Conservation (phyloP, 1,140 invertebrate genomes). For the Diorhabda sublineata region DNA sequence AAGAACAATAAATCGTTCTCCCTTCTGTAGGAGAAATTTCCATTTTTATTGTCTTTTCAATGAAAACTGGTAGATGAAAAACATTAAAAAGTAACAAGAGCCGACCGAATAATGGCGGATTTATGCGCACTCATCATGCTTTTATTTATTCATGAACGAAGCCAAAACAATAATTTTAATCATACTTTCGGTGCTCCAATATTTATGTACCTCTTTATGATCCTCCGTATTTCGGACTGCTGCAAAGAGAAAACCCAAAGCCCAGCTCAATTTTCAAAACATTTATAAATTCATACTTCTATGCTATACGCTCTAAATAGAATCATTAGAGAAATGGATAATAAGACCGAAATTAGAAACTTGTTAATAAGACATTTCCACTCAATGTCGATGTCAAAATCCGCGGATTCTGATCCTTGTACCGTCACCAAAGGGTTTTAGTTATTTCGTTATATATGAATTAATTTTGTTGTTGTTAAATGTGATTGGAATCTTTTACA, state of each 20-base stretch:
- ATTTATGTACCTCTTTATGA: conserved; percentile 15
- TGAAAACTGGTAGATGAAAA: conserved; percentile 19
- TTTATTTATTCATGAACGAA: conserved; percentile 18
- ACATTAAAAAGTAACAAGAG: conserved; percentile 16
- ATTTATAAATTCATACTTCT: not conserved
- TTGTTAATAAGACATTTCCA: too few species aligned
- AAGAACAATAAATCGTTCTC: not conserved
- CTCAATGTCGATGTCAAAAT: too few species aligned
- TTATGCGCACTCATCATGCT: conserved; percentile 17
- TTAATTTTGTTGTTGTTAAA: too few species aligned
- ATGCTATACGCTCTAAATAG: not conserved
- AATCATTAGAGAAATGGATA: too few species aligned
- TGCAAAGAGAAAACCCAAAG: not conserved
- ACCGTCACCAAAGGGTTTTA: too few species aligned
- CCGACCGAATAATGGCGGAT: conserved; percentile 12
- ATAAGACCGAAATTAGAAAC: too few species aligned
- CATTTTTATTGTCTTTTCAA: conserved; percentile 23
- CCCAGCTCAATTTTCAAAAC: conserved; percentile 1
- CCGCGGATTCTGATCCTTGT: too few species aligned
- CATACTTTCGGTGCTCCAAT: conserved; percentile 13
- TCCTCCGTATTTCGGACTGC: not conserved
- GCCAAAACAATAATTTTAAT: conserved; percentile 14
- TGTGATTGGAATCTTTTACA: too few species aligned
- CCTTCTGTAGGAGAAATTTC: conserved; percentile 17
- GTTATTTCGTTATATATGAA: too few species aligned